phyloP scores from a whole-genome alignment of 2,113 vertebrate genomes.

The Beaufortia kweichowensis region DNA sequence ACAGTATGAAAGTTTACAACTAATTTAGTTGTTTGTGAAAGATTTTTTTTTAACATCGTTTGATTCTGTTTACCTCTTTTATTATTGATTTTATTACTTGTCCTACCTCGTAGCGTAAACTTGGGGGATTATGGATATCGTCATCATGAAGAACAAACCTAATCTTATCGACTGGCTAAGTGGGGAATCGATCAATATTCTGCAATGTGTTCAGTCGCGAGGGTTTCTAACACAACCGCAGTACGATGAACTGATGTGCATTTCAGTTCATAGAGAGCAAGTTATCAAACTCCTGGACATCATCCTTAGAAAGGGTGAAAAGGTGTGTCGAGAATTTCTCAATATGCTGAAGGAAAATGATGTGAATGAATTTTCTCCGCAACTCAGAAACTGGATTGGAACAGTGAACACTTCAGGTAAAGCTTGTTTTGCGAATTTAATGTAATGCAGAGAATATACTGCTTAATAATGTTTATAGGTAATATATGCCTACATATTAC shows the following conservation, averaged over 20 bases:
- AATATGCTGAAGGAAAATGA: constrained; percentile 15
- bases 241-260: constrained; percentile 25
- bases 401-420: constrained; percentile 12
- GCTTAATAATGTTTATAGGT: not conserved
- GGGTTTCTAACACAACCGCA: constrained; percentile 19
- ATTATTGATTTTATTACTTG: no score
- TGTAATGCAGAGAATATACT: not conserved
- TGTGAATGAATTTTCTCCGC: constrained; percentile 38
- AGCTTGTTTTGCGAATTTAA: not conserved
- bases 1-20: no score
- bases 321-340: constrained; percentile 23
- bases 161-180: constrained; percentile 43
- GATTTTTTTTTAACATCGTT: no score
- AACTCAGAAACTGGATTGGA: constrained; percentile 36
- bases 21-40: no score
- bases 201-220: constrained; percentile 40
- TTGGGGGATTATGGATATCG: not conserved
- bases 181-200: not conserved
- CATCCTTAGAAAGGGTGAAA: constrained; percentile 8
- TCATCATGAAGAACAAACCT: constrained; percentile 23
- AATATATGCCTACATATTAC: no score
- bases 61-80: no score
- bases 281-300: constrained; percentile 36
- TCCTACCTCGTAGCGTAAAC: no score
- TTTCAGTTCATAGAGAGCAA: rapidly evolving